phyloP scores from a whole-genome alignment of 2,888 invertebrate species.

The Terebella lapidaria region DNA sequence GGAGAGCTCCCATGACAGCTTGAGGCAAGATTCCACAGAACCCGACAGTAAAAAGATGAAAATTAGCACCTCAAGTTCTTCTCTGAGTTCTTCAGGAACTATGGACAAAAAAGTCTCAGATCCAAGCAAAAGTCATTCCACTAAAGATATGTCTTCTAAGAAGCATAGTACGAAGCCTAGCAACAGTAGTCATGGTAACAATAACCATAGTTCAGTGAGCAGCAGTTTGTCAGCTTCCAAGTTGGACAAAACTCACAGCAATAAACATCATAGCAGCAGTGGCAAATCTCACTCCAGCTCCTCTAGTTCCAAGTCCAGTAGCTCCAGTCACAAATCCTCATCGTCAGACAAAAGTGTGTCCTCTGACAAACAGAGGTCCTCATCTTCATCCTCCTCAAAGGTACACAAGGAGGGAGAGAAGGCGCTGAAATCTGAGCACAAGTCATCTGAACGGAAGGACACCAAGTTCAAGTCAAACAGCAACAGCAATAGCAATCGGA shows the following conservation, averaged over 20 bases:
- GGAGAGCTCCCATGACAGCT: background rate
- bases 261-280: slow-evolving; percentile 7
- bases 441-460: background rate
- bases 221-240: slow-evolving; percentile 4
- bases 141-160: background rate
- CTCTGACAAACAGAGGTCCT: background rate
- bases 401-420: slow-evolving; percentile 1
- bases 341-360: no score
- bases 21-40: background rate
- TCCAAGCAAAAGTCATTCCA: background rate
- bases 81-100: background rate
- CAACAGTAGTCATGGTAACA: background rate
- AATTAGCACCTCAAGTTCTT: background rate
- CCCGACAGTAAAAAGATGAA: background rate
- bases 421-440: background rate
- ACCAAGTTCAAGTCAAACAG: background rate
- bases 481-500: background rate
- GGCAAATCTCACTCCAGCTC: background rate
- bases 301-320: background rate
- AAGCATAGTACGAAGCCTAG: background rate
- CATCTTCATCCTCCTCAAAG: slow-evolving; percentile 1
- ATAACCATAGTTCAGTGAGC: no score
- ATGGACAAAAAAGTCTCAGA: background rate
- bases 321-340: background rate
- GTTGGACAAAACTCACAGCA: slow-evolving; percentile 5